Base-by-base conservation (phyloP, 1,140 invertebrate genomes). In the Trichonephila clavipes region DNA sequence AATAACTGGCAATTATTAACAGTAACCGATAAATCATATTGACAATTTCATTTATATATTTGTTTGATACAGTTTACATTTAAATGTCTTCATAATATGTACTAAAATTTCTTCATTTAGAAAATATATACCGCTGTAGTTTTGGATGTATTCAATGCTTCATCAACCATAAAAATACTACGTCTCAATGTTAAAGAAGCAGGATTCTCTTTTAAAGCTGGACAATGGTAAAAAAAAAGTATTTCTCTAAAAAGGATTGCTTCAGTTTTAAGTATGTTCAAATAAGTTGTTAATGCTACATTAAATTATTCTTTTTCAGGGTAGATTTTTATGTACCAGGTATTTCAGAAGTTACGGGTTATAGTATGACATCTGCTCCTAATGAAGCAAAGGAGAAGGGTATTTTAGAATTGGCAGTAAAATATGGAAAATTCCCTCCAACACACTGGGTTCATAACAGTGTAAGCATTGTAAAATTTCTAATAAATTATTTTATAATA, bases 261-360 rank as follows among this genome's bases (percentile, higher is more conserved):
- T 81, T 51, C 10, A 51, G 5, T 51, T 12, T 51, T 51, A 12
- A 51, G 51, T 12, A 51, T 51, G 51, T 51, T 51, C 10, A 51
- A 51, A 51, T 51, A 51, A 51, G 5, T 5, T 51, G 51, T 51
- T n/a, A 10, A 66, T n/a, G 7, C 7, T 24, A 28, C 12, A n/a
- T 66, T 66, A 1, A 24, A 59, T 24, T 28, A 81, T 81, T 61
- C 24, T 10, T 69, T 58, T 72, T 5, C 6, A 96, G 96, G 96
- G 95, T 96, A 12, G 96, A 96, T 94, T 95, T 95, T 82, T 95
- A 95, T 88, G 95, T 96, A 14, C 96, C 96, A 81, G 95, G 95
- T 77, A 86, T 96, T 10, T 88, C 94, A 7, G 94, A 94, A 90
- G 95, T 96, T 21, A 95, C 95, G 40, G 96, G 96, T 14, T 96